Conservation (phyloP, 2,888 invertebrate species). For the Helobdella robusta region DNA sequence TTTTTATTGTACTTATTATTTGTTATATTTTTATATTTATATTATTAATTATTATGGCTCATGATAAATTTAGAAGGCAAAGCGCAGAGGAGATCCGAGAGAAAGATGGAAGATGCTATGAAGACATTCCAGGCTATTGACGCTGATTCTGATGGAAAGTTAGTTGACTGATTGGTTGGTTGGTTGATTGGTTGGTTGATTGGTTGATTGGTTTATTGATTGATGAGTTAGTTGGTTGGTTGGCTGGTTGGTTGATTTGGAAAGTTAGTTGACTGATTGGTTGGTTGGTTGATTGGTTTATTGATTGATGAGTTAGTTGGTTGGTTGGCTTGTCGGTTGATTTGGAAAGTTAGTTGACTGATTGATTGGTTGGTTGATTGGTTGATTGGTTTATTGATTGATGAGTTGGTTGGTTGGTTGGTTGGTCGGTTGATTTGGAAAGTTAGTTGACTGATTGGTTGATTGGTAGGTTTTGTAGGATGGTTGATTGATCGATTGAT, state of each 20-base stretch:
- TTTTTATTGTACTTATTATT: too few species aligned
- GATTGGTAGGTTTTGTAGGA: neutral
- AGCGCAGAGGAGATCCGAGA: slow-evolving; percentile 35
- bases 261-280: slow-evolving; percentile 7
- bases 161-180: slow-evolving; percentile 17
- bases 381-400: neutral
- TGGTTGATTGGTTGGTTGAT: neutral
- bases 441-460: slow-evolving; percentile 27
- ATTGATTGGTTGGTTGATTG: neutral
- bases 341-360: slow-evolving; percentile 10
- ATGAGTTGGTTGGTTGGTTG: neutral
- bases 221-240: neutral
- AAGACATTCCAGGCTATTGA: slow-evolving; percentile 29
- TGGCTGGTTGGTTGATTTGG: too few species aligned
- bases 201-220: neutral
- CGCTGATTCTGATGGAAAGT: slow-evolving; percentile 28
- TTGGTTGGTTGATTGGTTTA: neutral
- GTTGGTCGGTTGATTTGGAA: too few species aligned
- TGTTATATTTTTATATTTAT: too few species aligned
- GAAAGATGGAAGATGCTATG: slow-evolving; percentile 15
- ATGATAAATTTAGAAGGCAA: slow-evolving; percentile 11
- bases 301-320: neutral
- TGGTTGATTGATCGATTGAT: neutral
- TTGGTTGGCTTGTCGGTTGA: slow-evolving; percentile 1
- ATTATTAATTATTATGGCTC: too few species aligned